These are phyloP conservation scores for Dioctria linearis DNA, from an alignment of 2,888 invertebrate species.

Conservation along the genomic window DNA sequence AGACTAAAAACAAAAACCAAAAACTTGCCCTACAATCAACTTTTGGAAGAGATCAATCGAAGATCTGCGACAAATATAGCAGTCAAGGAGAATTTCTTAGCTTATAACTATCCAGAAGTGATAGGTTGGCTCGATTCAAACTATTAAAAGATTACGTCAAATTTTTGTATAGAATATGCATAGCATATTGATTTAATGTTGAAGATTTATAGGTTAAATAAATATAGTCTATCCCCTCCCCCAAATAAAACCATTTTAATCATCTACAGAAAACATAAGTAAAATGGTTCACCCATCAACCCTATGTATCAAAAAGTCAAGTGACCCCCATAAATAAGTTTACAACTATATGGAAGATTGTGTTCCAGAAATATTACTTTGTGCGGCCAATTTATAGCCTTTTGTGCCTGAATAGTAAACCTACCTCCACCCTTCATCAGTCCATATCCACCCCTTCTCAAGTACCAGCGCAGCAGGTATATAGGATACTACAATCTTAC, in stretches of 20 bases:
- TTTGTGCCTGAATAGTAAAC: slow-evolving; percentile 49
- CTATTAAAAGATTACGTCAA: slow-evolving; percentile 11
- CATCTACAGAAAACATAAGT: slow-evolving; percentile 46
- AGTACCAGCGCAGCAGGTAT: background rate
- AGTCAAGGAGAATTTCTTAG: slow-evolving; percentile 18
- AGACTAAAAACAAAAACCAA: background rate
- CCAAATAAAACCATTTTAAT: slow-evolving; percentile 50
- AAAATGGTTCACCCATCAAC: slow-evolving; percentile 49
- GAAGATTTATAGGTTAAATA: too few species aligned
- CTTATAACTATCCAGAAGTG: slow-evolving; percentile 17
- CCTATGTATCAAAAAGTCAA: slow-evolving; percentile 58
- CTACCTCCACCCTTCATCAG: too few species aligned
- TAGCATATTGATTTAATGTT: too few species aligned
- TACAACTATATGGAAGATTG: slow-evolving; percentile 42
- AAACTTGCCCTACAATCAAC: background rate
- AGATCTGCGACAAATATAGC: background rate
- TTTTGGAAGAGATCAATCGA: background rate
- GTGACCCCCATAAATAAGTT: slow-evolving; percentile 58
- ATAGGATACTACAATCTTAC: slow-evolving; percentile 29
- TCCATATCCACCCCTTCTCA: background rate
- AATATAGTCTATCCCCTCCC: too few species aligned
- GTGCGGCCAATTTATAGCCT: slow-evolving; percentile 50
- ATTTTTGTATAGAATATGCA: background rate
- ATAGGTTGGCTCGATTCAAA: slow-evolving; percentile 15
- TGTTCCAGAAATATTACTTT: slow-evolving; percentile 56